Conservation (phyloP, 2,113 vertebrate species). For the Callocephalon fimbriatum region DNA sequence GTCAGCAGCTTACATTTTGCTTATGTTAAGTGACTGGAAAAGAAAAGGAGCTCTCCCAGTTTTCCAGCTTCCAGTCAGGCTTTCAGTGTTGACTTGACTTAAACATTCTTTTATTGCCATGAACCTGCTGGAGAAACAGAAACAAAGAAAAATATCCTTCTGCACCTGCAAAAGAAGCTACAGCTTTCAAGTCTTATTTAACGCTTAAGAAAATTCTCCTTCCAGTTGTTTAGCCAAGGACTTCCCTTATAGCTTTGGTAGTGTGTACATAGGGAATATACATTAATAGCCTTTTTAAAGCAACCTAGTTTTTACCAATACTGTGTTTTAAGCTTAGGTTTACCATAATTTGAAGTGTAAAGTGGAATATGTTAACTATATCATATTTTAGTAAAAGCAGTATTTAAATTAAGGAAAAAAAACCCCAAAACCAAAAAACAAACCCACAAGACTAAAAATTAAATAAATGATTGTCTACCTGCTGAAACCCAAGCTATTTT, state of each 20-base stretch:
- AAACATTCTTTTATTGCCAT: background rate
- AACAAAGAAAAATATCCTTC: background rate
- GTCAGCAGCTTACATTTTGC: background rate
- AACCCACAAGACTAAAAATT: background rate
- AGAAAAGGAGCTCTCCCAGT: background rate
- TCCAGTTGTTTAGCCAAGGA: background rate
- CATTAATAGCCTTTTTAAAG: background rate
- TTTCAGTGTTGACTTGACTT: background rate
- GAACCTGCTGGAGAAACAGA: background rate
- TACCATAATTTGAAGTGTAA: background rate
- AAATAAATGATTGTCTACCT: background rate
- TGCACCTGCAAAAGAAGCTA: slow-evolving; percentile 11
- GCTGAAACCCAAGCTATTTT: background rate
- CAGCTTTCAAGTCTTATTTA: background rate
- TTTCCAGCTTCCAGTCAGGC: background rate
- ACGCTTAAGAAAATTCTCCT: background rate
- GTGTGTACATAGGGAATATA: background rate
- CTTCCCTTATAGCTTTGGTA: background rate
- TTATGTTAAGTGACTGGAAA: background rate
- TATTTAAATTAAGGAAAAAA: background rate
- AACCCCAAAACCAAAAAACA: too few species aligned
- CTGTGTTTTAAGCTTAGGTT: background rate
- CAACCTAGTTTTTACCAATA: background rate
- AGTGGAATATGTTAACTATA: background rate
- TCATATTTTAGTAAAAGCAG: background rate